Evolutionary conservation across 92 coral and sea anemone species (phyloP), one percentile per base, ranked within the genome.

Genomic region (Zoanthus gigantus): DNA sequence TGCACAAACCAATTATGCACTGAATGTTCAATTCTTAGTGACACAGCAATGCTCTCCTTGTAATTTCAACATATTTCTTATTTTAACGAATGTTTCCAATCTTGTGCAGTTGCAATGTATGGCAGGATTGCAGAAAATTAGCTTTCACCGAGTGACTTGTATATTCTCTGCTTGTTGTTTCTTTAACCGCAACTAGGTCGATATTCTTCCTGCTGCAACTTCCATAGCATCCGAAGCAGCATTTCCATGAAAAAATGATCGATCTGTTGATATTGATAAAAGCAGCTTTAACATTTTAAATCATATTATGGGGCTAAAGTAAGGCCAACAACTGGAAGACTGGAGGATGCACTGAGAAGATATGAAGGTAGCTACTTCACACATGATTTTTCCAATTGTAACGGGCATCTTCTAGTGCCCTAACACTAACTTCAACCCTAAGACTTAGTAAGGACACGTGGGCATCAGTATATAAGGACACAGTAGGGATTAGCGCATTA

Each of bases 161-260:
- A 12, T 54, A 45, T 77, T 31, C 9, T 32, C 30, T 32, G 65
- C 15, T 29, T 23, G 7, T 46, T 53, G 14, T 75, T 30, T 15
- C 5, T 77, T 57, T 11, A 46, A 66, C 1, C 5, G 6, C 46
- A 44, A 30, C 82, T 57, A 91, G 37, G 93, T 88, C 18, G 96
- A 86, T 79, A 91, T 89, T 68, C 96, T 88, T 47, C 93, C 89
- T 16, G 94, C 91, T 66, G 93, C 65, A 53, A 89, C 95, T 56
- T 90, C 94, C 90, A 90, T 79, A 13, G 91, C 87, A 74, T 94
- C 94, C 37, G 91, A 89, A 12, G 83, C 74, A 52, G 76, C 92
- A 67, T 66, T 91, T 37, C 92, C 92, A 79, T 88, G 90, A 84
- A 86, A 95, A 84, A 88, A 95, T 89, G 86, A 87, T 88, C 98